phyloP scores from a whole-genome alignment of 2,113 vertebrate species.

The Pongo abelii region DNA sequence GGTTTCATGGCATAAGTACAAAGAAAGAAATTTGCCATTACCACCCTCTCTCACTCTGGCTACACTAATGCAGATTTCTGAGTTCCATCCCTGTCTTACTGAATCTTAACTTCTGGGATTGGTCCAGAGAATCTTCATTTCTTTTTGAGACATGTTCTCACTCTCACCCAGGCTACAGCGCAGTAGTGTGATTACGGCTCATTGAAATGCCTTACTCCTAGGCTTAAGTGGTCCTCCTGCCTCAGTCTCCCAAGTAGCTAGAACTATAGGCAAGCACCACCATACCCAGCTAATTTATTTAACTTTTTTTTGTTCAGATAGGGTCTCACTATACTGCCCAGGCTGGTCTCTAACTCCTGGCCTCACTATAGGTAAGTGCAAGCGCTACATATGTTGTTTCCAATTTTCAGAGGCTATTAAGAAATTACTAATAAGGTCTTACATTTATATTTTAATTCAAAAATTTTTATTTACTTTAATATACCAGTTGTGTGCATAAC shows the following conservation, averaged over 20 bases:
- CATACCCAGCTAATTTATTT: too few species aligned
- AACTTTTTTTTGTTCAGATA: too few species aligned
- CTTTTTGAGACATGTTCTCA: too few species aligned
- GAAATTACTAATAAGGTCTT: not conserved
- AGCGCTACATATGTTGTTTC: not conserved
- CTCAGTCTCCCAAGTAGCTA: too few species aligned
- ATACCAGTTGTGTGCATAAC: not conserved
- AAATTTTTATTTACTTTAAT: not conserved
- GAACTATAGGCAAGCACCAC: too few species aligned
- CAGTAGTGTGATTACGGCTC: too few species aligned
- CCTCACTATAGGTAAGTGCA: not conserved
- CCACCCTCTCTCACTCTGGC: not conserved
- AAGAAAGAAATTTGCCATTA: not conserved
- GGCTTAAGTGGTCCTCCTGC: too few species aligned
- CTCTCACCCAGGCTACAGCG: too few species aligned
- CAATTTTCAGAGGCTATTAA: conserved; percentile 2
- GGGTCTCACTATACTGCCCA: too few species aligned
- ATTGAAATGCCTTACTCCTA: too few species aligned
- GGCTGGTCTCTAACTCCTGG: too few species aligned
- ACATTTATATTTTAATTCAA: not conserved
- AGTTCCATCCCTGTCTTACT: not conserved
- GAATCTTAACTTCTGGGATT: not conserved
- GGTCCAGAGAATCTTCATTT: not conserved
- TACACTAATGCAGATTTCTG: not conserved
- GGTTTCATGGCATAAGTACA: not conserved